Percentiles rank a stretch among this genome's conserved stretches.
phyloP scores from a whole-genome alignment of 2,113 vertebrate species.

The Cephalopterus ornatus region DNA sequence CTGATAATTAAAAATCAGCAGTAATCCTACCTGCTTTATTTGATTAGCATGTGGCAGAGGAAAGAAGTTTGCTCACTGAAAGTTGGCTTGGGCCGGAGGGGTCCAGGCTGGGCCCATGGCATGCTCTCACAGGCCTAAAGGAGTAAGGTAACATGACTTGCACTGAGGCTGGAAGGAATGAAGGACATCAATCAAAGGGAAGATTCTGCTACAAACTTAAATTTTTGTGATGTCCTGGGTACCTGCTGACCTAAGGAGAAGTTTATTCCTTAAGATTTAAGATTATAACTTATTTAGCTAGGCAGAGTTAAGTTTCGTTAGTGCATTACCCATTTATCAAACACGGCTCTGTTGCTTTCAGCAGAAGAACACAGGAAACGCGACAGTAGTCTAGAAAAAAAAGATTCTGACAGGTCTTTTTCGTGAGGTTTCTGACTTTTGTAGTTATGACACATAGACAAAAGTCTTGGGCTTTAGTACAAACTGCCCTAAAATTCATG shows the following conservation, averaged over 20 bases:
- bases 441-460: background rate
- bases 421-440: background rate
- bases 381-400: background rate
- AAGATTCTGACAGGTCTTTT: background rate
- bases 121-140: fast-evolving
- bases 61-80: background rate
- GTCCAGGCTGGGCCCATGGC: too few species aligned
- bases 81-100: background rate
- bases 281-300: background rate
- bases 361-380: background rate
- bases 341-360: background rate
- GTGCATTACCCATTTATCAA: background rate
- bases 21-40: background rate
- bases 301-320: background rate
- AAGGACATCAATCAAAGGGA: background rate
- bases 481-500: background rate
- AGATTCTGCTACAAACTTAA: background rate
- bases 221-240: background rate
- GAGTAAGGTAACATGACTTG: background rate
- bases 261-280: background rate
- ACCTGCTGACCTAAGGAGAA: background rate
- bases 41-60: background rate
- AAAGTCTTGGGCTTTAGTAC: background rate
- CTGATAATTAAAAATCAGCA: background rate
- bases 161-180: background rate